Evolutionary conservation across 2,113 vertebrate species (phyloP).

Genomic region (Pteropus alecto): DNA sequence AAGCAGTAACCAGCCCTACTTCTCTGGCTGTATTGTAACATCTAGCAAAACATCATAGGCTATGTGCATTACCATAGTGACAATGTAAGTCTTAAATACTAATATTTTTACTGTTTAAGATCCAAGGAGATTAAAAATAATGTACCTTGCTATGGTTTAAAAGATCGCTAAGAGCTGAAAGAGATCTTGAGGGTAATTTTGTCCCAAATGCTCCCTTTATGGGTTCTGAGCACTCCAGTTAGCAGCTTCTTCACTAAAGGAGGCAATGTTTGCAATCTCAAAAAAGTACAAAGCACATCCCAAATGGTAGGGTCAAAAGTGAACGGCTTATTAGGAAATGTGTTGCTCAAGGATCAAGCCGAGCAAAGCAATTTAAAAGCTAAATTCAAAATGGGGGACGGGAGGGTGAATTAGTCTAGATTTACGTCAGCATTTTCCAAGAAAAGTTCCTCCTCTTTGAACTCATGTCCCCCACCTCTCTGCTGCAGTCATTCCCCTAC

Average conservation of each 20-base stretch:
- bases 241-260: not conserved
- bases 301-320: not conserved
- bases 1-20: not conserved
- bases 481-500: not conserved
- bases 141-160: not conserved
- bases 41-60: not conserved
- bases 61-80: not conserved
- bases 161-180: not conserved
- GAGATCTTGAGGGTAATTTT: not conserved
- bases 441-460: not conserved
- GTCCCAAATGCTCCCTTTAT: not conserved
- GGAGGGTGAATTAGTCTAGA: not conserved
- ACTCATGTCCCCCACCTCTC: not conserved
- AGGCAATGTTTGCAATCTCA: not conserved
- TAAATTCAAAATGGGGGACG: not conserved
- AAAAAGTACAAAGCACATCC: not conserved
- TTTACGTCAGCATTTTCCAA: not conserved
- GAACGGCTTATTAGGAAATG: not conserved
- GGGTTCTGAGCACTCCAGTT: not conserved
- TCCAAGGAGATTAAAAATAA: not conserved
- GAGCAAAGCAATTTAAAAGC: not conserved
- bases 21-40: not conserved
- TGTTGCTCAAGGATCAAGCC: not conserved
- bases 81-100: not conserved
- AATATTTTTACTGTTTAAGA: not conserved